Evolutionary conservation across 92 coral and sea anemone genomes (phyloP), one percentile per base, ranked within the genome.

Genomic region (Epizoanthus scotinus): DNA sequence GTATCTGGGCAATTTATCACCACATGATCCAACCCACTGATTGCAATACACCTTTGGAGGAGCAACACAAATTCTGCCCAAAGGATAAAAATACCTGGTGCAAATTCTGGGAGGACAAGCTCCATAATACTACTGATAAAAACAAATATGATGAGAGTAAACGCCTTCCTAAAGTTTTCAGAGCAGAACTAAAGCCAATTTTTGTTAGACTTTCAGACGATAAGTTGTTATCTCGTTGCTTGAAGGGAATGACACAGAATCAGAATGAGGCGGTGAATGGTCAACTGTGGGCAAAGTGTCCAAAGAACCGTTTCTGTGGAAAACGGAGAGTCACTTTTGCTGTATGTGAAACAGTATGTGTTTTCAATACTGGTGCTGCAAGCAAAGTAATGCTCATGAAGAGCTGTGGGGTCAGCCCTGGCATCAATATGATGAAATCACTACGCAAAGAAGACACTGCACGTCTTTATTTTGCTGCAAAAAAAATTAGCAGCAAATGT

Each of bases 221-320:
- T 77, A 61, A 84, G 54, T 70, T 84, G 66, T 78, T 77, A 38
- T 67, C 34, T n/a, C n/a, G n/a, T n/a, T n/a, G n/a, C n/a, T n/a
- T n/a, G n/a, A n/a, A n/a, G n/a, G n/a, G n/a, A n/a, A 57, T 88
- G 59, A 84, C 88, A 10, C 91, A 87, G 29, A 85, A 89, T 60
- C 90, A 89, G 60, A 89, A 89, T 58, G 86, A 73, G 79, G 86
- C 89, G 0, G 79, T 82, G 13, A 84, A 88, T 88, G 88, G 91
- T 53, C 89, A 86, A 85, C 70, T 90, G 65, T 90, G 90, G 93
- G 52, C 60, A 59, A 82, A 72, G 59, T 90, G 93, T 67, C 73
- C 88, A 28, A 72, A 88, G 67, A 88, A 78, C 53, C 62, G 74
- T 20, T 88, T n/a, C n/a, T n/a, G n/a, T n/a, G n/a, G n/a, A n/a